Evolutionary conservation across 1,140 invertebrate genomes (phyloP).

Genomic region (Anastatus disparis): DNA sequence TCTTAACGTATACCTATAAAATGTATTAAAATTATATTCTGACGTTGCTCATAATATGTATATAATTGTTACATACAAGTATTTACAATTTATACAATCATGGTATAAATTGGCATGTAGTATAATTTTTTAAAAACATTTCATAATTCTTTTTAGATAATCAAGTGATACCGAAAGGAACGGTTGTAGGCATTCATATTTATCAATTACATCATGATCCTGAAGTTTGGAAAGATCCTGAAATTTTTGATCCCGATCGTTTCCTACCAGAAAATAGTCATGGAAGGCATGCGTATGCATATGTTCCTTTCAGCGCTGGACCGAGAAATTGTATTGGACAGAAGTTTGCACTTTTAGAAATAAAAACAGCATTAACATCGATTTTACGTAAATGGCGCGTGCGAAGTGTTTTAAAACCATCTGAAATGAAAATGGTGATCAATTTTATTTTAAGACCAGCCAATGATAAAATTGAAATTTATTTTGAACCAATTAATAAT

Average conservation of each 20-base stretch:
- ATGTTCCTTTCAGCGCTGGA: conserved; percentile 72
- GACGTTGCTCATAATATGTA: no score
- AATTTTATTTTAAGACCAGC: conserved; percentile 53
- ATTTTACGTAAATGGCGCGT: conserved; percentile 71
- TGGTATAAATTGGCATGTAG: no score
- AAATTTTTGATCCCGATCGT: conserved; percentile 73
- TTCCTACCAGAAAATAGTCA: conserved; percentile 67
- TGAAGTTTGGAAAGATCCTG: conserved; percentile 70
- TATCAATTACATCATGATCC: conserved; percentile 72
- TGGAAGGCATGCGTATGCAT: conserved; percentile 63
- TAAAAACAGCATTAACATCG: conserved; percentile 66
- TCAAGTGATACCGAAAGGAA: conserved; percentile 65
- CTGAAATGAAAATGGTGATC: conserved; percentile 49
- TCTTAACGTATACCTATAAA: no score
- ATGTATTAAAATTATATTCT: no score
- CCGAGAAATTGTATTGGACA: conserved; percentile 72
- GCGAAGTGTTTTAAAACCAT: conserved; percentile 55
- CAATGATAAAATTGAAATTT: conserved; percentile 38
- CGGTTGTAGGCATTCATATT: conserved; percentile 57
- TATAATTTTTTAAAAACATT: no score
- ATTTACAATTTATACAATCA: no score
- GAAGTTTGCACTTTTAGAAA: conserved; percentile 69
- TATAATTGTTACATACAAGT: no score
- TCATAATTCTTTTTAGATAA: no score
- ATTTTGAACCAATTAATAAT: conserved; percentile 43